Percentiles rank a stretch among this genome's conserved stretches.
phyloP scores from a whole-genome alignment of 2,797 vertebrate species.

The Gymnoscopelus microlampas region DNA sequence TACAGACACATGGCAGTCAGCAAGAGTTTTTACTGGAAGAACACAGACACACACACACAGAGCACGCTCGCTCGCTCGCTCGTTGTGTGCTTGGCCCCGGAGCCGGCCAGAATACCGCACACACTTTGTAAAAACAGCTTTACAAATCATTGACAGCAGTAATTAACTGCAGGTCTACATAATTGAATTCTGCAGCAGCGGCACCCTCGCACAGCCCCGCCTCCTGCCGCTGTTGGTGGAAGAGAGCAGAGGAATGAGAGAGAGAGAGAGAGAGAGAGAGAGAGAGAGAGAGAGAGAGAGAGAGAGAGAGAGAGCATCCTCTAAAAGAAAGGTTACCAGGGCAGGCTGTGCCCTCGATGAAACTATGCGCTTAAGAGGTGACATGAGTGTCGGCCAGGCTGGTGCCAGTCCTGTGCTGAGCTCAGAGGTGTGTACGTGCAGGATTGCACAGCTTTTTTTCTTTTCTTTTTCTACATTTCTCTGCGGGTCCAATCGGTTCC shows the following conservation, averaged over 20 bases:
- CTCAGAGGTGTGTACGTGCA: conserved; percentile 34
- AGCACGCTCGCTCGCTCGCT: conserved; percentile 12
- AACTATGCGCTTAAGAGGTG: conserved; percentile 74
- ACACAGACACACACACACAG: conserved; percentile 27
- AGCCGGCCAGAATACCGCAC: conserved; percentile 72
- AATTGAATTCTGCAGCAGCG: conserved; percentile 73
- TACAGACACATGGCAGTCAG: conserved; percentile 50
- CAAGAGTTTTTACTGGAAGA: conserved; percentile 42
- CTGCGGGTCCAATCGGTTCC: conserved; percentile 27
- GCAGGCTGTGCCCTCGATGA: conserved; percentile 57
- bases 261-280: conserved; percentile 5
- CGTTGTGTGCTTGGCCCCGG: conserved; percentile 58
- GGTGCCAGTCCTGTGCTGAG: conserved; percentile 64
- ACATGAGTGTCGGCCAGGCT: conserved; percentile 59
- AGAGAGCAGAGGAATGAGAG: conserved; percentile 49
- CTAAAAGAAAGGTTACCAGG: conserved; percentile 68
- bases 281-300: not conserved
- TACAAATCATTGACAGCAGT: conserved; percentile 76
- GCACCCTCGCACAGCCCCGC: conserved; percentile 26
- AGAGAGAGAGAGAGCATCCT: conserved; percentile 34
- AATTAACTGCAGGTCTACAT: conserved; percentile 79
- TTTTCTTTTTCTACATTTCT: not conserved
- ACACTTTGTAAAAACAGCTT: conserved; percentile 76
- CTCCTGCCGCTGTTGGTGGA: conserved; percentile 54
- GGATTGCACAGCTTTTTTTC: no score